Conservation (phyloP, 2,797 vertebrate genomes). For the Pseudomugil gertrudae region DNA sequence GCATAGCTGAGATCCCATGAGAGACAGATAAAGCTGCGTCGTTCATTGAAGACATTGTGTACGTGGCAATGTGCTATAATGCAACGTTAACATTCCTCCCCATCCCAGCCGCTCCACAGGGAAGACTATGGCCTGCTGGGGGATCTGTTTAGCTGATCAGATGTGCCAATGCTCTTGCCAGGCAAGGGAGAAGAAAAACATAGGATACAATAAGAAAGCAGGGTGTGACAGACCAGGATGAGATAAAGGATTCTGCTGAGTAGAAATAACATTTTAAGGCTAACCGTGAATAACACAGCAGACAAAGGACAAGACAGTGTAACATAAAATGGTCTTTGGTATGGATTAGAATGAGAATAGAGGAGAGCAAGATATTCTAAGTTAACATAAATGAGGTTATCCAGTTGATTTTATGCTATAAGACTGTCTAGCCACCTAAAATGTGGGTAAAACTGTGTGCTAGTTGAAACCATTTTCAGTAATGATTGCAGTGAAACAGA, state of each 20-base stretch:
- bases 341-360: slow-evolving; percentile 4
- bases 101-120: slow-evolving; percentile 66
- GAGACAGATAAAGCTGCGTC: slow-evolving; percentile 76
- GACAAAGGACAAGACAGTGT: slow-evolving; percentile 40
- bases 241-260: slow-evolving; percentile 67
- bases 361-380: background rate
- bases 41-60: slow-evolving; percentile 76
- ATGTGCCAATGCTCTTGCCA: slow-evolving; percentile 65
- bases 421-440: background rate
- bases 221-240: slow-evolving; percentile 63
- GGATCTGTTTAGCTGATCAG: slow-evolving; percentile 78
- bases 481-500: no score
- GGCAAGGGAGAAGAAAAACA: slow-evolving; percentile 62
- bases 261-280: slow-evolving; percentile 46
- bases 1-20: slow-evolving; percentile 66
- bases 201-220: slow-evolving; percentile 61
- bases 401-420: background rate
- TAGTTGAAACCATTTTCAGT: background rate
- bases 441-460: background rate
- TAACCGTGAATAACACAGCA: slow-evolving; percentile 60
- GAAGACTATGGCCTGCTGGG: slow-evolving; percentile 72
- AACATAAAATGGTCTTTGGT: slow-evolving; percentile 2
- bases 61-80: slow-evolving; percentile 58
- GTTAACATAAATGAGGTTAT: slow-evolving; percentile 12
- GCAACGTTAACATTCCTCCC: slow-evolving; percentile 76